Evolutionary conservation across 2,797 vertebrate genomes (phyloP).

Genomic region (Anniella stebbinsi): DNA sequence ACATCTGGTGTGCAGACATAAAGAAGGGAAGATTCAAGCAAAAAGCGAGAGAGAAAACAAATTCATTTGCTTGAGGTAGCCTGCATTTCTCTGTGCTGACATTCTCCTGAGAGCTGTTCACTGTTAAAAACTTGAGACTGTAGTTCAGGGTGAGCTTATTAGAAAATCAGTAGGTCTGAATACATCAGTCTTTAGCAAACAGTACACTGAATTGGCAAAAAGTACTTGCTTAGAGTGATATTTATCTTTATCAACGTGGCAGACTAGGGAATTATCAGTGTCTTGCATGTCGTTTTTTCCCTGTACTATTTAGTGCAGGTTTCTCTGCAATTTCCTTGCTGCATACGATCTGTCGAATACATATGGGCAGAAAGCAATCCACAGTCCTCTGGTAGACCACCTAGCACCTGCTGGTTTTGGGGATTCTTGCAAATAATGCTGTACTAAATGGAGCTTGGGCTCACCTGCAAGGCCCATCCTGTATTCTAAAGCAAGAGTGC

Average conservation of each 20-base stretch:
- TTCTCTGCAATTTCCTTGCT: background rate
- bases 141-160: constrained; percentile 16
- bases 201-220: constrained; percentile 1
- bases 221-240: constrained; percentile 19
- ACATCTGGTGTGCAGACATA: constrained; percentile 51
- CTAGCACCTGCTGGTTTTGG: background rate
- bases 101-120: constrained; percentile 52
- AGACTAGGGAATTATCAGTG: background rate
- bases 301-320: background rate
- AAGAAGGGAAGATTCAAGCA: background rate
- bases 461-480: background rate
- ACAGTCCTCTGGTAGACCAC: background rate
- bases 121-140: constrained; percentile 57
- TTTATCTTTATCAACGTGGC: background rate
- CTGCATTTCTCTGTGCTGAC: constrained; percentile 48
- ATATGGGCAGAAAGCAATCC: background rate
- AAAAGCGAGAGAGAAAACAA: background rate
- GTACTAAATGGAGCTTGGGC: background rate
- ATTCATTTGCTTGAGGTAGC: constrained; percentile 50
- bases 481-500: background rate
- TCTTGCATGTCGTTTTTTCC: background rate
- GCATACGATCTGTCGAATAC: background rate
- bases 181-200: constrained; percentile 32
- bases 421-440: background rate
- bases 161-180: constrained; percentile 13